phyloP scores from a whole-genome alignment of 2,113 vertebrate species.

The Erythrolamprus reginae region DNA sequence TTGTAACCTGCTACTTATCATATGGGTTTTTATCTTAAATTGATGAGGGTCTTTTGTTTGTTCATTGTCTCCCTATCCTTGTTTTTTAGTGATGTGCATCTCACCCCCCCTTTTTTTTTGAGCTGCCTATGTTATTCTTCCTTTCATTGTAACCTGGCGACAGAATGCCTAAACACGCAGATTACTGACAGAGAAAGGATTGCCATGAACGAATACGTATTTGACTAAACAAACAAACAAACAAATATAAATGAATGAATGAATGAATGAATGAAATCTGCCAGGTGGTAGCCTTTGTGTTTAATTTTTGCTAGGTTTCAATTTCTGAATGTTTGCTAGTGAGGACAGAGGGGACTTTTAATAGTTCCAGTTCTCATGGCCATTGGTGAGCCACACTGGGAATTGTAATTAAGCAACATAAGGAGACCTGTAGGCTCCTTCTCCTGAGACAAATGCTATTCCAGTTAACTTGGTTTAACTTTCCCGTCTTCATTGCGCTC shows the following conservation, averaged over 20 bases:
- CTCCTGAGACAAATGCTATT: not conserved
- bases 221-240: too few species aligned
- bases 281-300: not conserved
- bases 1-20: not conserved
- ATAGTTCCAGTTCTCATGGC: not conserved
- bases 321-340: not conserved
- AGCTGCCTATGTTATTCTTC: not conserved
- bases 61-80: not conserved
- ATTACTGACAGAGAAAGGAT: not conserved
- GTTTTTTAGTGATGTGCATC: not conserved
- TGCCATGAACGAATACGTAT: too few species aligned
- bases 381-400: not conserved
- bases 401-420: not conserved
- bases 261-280: too few species aligned
- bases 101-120: rapidly evolving
- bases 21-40: not conserved
- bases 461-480: not conserved
- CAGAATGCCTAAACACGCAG: not conserved
- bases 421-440: not conserved
- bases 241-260: too few species aligned
- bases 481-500: not conserved
- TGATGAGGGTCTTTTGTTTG: not conserved
- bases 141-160: not conserved
- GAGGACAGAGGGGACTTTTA: not conserved
- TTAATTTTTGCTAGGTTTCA: not conserved